Conservation (phyloP, 2,888 invertebrate genomes). For the Calameuta filiformis region DNA sequence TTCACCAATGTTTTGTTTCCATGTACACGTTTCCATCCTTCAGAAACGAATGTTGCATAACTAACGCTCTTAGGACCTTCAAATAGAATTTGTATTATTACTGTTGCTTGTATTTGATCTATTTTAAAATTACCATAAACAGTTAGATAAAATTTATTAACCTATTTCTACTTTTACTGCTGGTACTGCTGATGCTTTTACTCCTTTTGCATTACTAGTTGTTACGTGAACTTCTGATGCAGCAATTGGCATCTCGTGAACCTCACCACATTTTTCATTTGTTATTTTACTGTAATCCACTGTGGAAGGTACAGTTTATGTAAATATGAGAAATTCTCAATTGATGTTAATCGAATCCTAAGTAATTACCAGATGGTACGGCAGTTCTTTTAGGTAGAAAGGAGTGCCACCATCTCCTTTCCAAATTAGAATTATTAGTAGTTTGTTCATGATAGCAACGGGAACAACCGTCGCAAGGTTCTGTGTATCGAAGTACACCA, state of each 20-base stretch:
- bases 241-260: conserved; percentile 71
- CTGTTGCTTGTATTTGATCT: background rate
- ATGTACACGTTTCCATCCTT: conserved; percentile 75
- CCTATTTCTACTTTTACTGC: conserved; percentile 72
- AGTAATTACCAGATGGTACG: conserved; percentile 28
- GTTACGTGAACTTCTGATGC: conserved; percentile 74
- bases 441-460: conserved; percentile 72
- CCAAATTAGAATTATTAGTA: conserved; percentile 35
- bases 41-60: conserved; percentile 74
- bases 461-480: conserved; percentile 85
- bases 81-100: conserved; percentile 9
- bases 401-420: conserved; percentile 67
- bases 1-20: conserved; percentile 63
- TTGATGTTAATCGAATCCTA: background rate
- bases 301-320: background rate
- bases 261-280: conserved; percentile 72
- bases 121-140: conserved; percentile 22
- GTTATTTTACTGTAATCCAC: conserved; percentile 67
- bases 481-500: conserved; percentile 79
- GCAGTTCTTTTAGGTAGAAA: conserved; percentile 60
- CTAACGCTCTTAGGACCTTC: conserved; percentile 69
- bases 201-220: conserved; percentile 66
- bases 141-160: conserved; percentile 20
- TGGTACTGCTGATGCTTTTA: conserved; percentile 57
- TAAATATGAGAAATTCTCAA: background rate